phyloP scores from a whole-genome alignment of 2,113 vertebrate species.

The Anoura caudifer region DNA sequence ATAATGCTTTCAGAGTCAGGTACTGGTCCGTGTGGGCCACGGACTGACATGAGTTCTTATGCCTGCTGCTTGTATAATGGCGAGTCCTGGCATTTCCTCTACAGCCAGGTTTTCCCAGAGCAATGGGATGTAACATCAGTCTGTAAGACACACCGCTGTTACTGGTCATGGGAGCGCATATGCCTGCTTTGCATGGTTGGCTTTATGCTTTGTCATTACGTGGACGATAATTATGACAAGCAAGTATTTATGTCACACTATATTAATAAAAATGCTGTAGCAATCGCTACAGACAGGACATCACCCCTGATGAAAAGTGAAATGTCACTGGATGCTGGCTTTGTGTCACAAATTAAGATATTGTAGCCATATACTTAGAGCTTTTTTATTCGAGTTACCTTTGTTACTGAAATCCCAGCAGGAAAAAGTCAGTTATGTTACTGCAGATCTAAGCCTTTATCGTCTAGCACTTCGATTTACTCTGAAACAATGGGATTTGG shows the following conservation, averaged over 20 bases:
- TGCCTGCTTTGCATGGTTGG: neutral
- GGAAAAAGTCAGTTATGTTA: neutral
- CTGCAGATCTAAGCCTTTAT: neutral
- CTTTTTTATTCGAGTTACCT: neutral
- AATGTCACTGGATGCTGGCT: neutral
- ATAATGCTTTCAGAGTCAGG: neutral
- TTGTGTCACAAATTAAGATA: neutral
- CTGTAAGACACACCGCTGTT: neutral
- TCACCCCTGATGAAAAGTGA: neutral
- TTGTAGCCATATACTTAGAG: neutral
- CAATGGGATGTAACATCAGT: neutral
- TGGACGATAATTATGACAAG: neutral
- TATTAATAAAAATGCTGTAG: neutral
- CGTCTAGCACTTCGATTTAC: neutral
- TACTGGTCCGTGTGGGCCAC: neutral
- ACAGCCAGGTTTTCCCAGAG: neutral
- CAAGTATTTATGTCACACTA: neutral
- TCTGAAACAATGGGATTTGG: neutral
- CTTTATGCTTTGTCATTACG: neutral
- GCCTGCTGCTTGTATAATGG: neutral
- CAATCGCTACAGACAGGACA: neutral
- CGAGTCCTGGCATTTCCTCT: neutral
- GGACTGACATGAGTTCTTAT: neutral
- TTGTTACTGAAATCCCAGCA: neutral
- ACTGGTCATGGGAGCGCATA: neutral